These are phyloP conservation scores for Sternotherus odoratus DNA, from an alignment of 2,797 vertebrate genomes.

Conservation along the genomic window DNA sequence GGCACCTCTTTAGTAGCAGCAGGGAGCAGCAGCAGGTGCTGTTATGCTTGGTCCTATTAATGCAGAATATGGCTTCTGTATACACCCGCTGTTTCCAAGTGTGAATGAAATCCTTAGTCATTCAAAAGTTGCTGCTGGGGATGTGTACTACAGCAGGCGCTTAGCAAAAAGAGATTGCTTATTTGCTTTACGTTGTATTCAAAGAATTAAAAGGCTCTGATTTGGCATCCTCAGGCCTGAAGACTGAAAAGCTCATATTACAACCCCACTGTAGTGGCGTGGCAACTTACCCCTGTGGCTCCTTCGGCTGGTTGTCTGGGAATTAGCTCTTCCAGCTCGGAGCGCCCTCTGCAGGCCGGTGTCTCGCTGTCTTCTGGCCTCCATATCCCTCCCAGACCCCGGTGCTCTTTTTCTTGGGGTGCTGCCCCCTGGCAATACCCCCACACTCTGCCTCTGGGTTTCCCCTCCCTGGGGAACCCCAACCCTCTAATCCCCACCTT, in stretches of 20 bases:
- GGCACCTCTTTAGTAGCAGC: constrained; percentile 53
- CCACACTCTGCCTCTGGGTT: too few species aligned
- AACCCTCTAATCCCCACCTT: too few species aligned
- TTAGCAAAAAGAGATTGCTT: background rate
- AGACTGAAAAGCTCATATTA: background rate
- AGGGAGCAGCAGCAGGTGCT: constrained; percentile 60
- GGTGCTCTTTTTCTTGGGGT: too few species aligned
- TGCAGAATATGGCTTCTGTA: background rate
- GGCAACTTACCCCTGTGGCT: too few species aligned
- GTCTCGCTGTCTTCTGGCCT: too few species aligned
- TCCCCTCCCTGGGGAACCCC: too few species aligned
- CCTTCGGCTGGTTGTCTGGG: too few species aligned
- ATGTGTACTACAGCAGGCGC: background rate
- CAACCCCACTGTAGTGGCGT: background rate
- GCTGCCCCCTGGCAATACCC: too few species aligned
- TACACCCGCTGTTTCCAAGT: background rate
- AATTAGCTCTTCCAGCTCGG: too few species aligned
- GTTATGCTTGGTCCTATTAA: background rate
- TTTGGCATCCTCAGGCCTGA: background rate
- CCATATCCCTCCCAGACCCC: too few species aligned
- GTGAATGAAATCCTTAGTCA: constrained; percentile 5
- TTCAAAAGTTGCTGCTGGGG: background rate
- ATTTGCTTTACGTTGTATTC: constrained; percentile 22
- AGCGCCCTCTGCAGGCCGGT: too few species aligned
- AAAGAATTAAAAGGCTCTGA: constrained; percentile 6